These are phyloP conservation scores for Physocephala rufipes DNA, from an alignment of 2,888 invertebrate genomes.

Conservation along the genomic window DNA sequence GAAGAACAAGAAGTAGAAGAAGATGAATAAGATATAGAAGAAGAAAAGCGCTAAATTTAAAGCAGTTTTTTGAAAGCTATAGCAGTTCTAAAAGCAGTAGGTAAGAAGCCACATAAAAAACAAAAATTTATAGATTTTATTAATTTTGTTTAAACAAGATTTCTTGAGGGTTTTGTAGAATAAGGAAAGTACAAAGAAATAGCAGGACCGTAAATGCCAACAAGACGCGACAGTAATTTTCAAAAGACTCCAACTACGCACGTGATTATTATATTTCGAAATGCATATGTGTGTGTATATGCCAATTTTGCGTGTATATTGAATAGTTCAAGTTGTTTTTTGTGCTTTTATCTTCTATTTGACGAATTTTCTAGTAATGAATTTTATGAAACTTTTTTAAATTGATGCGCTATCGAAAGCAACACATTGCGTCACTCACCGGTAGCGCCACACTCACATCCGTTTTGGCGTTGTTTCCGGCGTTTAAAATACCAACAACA, in stretches of 20 bases:
- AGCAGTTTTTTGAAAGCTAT: background rate
- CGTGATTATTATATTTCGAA: background rate
- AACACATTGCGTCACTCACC: constrained; percentile 58
- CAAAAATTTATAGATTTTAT: no score
- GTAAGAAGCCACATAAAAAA: background rate
- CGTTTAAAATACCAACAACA: constrained; percentile 57
- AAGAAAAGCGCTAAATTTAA: background rate
- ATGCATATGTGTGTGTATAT: background rate
- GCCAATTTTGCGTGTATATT: no score
- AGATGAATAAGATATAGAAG: background rate
- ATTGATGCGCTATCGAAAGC: constrained; percentile 10
- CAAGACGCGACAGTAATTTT: constrained; percentile 10
- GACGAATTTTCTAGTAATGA: background rate
- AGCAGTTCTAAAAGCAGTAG: background rate
- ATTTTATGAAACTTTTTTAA: background rate
- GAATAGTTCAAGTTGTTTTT: constrained; percentile 14
- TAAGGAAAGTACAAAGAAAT: background rate
- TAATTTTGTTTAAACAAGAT: no score
- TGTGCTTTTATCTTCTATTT: constrained; percentile 12
- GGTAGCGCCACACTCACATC: constrained; percentile 64
- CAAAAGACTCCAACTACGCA: background rate
- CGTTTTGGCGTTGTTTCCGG: constrained; percentile 57
- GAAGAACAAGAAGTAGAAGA: no score
- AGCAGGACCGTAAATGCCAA: background rate
- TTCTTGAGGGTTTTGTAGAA: background rate